Conservation (phyloP, 1,140 invertebrate genomes). For the Scaptodrosophila lebanonensis region DNA sequence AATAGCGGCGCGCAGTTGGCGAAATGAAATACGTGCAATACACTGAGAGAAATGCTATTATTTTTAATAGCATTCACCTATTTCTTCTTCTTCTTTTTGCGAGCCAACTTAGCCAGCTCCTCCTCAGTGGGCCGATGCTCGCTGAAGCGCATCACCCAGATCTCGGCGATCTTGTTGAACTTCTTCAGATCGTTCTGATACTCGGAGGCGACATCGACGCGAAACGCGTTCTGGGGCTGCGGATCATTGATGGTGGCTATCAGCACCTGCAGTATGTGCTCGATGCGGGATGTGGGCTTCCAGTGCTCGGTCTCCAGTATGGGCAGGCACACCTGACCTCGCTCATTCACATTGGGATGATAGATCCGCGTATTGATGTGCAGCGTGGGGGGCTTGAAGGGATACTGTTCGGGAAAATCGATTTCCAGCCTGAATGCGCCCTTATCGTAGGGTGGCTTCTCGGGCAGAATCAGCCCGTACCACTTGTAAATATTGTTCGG, state of each 20-base stretch:
- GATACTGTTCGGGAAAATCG: conserved; percentile 98
- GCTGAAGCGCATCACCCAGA: conserved; percentile 97
- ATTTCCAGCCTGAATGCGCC: conserved; percentile 99
- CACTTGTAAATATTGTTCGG: conserved; percentile 95
- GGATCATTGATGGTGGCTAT: conserved; percentile 98
- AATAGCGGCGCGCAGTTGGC: no score
- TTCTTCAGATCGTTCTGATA: conserved; percentile 96
- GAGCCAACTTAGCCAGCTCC: conserved; percentile 30
- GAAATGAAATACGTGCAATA: no score
- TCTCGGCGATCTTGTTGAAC: conserved; percentile 98
- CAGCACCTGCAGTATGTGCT: conserved; percentile 98
- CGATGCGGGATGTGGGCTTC: conserved; percentile 99
- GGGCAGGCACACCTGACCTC: conserved; percentile 97
- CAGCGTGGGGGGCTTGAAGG: conserved; percentile 98
- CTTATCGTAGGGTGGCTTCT: conserved; percentile 97
- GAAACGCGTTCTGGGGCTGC: conserved; percentile 97
- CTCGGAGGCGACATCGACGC: conserved; percentile 96
- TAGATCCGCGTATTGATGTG: conserved; percentile 99
- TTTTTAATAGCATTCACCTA: background rate
- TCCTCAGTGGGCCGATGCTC: conserved; percentile 92
- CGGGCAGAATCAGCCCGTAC: conserved; percentile 93
- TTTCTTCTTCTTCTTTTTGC: conserved; percentile 30
- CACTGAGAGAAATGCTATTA: no score
- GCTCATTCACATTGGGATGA: conserved; percentile 99
- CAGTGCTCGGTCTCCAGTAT: conserved; percentile 99